Conservation (phyloP, 64 coral and sea anemone genomes). For the Platygyra sinensis region DNA sequence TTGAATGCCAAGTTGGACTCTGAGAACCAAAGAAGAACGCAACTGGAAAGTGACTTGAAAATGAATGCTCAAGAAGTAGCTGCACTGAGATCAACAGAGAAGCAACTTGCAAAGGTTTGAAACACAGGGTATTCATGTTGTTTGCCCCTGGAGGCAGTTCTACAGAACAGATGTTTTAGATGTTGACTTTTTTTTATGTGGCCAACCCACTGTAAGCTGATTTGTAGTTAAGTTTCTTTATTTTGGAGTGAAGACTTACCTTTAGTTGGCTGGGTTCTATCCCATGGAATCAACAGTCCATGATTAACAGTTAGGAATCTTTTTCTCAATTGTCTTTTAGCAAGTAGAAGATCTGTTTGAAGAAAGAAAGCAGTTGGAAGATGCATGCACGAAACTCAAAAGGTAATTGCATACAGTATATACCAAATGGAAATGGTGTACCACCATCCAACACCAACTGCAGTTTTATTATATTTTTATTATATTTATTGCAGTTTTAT, state of each 20-base stretch:
- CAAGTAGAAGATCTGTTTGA: slow-evolving; percentile 87
- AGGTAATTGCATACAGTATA: slow-evolving; percentile 64
- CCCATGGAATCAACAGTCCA: neutral
- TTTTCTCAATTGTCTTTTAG: slow-evolving; percentile 36
- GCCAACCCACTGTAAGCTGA: no score
- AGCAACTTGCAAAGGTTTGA: slow-evolving; percentile 80
- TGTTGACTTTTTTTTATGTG: neutral
- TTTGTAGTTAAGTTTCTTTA: no score
- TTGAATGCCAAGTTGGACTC: slow-evolving; percentile 71
- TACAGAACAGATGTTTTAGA: no score
- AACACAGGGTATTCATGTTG: neutral
- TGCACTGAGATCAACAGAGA: slow-evolving; percentile 78
- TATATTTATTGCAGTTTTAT: no score
- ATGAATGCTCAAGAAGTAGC: slow-evolving; percentile 70
- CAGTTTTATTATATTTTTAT: no score
- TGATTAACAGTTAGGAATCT: neutral
- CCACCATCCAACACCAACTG: no score
- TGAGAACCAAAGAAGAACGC: slow-evolving; percentile 75
- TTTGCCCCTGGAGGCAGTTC: neutral
- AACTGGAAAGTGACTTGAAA: slow-evolving; percentile 84
- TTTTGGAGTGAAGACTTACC: no score
- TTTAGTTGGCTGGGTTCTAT: no score
- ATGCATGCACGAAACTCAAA: slow-evolving; percentile 90
- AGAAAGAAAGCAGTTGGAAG: slow-evolving; percentile 89
- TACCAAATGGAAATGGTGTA: neutral